Evolutionary conservation across 30 jellyfish, hydroid and myxozoan species (phyloP).

Genomic region (Turritopsis dohrnii): DNA sequence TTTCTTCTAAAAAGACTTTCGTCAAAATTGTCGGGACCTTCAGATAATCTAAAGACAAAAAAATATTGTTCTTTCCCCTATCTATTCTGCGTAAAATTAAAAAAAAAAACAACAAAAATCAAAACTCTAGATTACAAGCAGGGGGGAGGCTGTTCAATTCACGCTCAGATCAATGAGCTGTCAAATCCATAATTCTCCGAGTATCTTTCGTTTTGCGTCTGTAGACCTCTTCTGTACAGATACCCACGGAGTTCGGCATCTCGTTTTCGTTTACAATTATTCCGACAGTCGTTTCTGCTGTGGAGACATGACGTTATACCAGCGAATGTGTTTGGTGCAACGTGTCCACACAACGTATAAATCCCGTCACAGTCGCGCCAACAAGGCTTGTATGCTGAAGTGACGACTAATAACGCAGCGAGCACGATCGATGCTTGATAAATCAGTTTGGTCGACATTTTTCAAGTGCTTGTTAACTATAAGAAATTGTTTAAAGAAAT

Average conservation of each 20-base stretch:
- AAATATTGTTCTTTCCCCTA: too few relatives aligned
- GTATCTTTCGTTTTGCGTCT: background rate
- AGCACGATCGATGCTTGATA: background rate
- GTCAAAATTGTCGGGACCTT: too few relatives aligned
- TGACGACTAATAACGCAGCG: background rate
- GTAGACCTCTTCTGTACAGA: background rate
- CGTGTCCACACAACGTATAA: constrained; percentile 20
- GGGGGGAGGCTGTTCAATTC: background rate
- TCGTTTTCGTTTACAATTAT: constrained; percentile 2
- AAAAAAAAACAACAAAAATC: too few relatives aligned
- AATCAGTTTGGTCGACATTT: background rate
- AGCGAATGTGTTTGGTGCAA: constrained; percentile 13
- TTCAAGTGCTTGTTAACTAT: background rate
- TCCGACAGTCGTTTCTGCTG: constrained; percentile 15
- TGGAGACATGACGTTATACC: background rate
- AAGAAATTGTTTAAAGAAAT: background rate
- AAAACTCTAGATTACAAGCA: background rate
- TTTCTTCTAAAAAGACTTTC: too few relatives aligned
- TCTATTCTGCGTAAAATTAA: too few relatives aligned
- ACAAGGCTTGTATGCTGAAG: constrained; percentile 14
- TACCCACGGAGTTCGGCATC: background rate
- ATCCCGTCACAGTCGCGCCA: constrained; percentile 29
- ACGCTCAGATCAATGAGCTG: background rate
- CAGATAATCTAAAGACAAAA: too few relatives aligned
- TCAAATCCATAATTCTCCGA: background rate